Base-by-base conservation (phyloP, 1,140 invertebrate genomes). In the Chelonus insularis region DNA sequence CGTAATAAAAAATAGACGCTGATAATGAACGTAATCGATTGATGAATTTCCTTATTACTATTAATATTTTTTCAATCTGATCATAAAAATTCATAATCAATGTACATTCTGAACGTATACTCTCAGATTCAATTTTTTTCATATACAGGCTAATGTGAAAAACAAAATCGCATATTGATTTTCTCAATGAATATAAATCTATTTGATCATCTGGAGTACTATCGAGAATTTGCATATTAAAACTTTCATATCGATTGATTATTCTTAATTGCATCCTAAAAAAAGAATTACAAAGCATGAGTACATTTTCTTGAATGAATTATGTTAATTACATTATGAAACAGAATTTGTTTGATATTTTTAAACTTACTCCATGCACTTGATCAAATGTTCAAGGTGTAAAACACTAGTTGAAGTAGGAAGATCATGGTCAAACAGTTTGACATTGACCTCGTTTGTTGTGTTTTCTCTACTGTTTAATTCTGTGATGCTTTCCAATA, bases 1-100 rank as follows among this genome's bases (percentile, higher is more conserved):
- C 72, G 67, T 80, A 78, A 65, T 77, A 70, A 34, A 79, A 74
- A 14, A 76, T 68, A 9, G 75, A 76, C 63, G 76, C 74, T 47
- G 80, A 74, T 9, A 83, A 71, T 18, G 45, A 65, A 5, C 62
- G 68, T 11, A 83, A 21, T 34, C 65, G 66, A 3, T 63, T 64
- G 7, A 78, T 64, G 52, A 74, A 82, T 32, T 48, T 68, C 2
- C 69, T 68, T 8, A 82, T 56, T n/a, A 54, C 60, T 0, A 36
- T 16, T 20, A 78, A 61, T 34, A 79, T 66, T 39, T 68, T 61
- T 50, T 72, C 67, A 2, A 78, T 63, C 8, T 75, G 61, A 25
- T 71, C 65, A 62, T 72, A 67, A 8, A 77, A 62, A 4, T 54
- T 75, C 48, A 50, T 66, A 51, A 12, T 43, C 56, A 57, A 72